These are phyloP conservation scores for Trichonephila clavata DNA, from an alignment of 1,140 invertebrate genomes.

Conservation along the genomic window DNA sequence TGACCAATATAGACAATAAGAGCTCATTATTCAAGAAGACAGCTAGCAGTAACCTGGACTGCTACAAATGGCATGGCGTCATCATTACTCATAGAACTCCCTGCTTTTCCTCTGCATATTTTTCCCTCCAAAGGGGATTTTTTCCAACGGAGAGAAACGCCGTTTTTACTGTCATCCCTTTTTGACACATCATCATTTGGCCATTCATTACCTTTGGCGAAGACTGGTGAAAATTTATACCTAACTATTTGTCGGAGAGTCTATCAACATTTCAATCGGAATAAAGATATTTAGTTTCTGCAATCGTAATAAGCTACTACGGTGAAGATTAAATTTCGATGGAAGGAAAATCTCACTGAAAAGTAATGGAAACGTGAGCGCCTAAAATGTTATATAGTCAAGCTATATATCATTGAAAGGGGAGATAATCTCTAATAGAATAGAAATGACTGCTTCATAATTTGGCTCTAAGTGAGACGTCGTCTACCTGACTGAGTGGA, in stretches of 20 bases:
- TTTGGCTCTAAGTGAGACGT: too few relatives aligned
- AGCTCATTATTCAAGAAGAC: slow-evolving; percentile 72
- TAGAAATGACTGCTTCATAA: too few relatives aligned
- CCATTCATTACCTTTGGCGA: slow-evolving; percentile 52
- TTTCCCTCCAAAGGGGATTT: neutral
- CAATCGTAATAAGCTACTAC: slow-evolving; percentile 25
- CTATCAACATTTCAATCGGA: slow-evolving; percentile 42
- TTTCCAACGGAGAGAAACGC: slow-evolving; percentile 26
- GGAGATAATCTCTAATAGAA: neutral
- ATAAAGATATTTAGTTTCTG: slow-evolving; percentile 46
- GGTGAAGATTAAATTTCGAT: slow-evolving; percentile 16
- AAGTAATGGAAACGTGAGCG: neutral
- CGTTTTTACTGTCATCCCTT: slow-evolving; percentile 71
- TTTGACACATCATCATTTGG: slow-evolving; percentile 75
- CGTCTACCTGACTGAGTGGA: too few relatives aligned
- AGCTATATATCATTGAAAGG: neutral
- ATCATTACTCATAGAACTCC: slow-evolving; percentile 62
- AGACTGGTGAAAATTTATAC: slow-evolving; percentile 67
- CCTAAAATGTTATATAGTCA: slow-evolving; percentile 25
- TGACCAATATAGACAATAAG: slow-evolving; percentile 72
- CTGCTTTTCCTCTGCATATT: slow-evolving; percentile 27
- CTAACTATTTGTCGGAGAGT: slow-evolving; percentile 46
- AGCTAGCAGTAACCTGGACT: slow-evolving; percentile 60
- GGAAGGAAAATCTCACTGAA: neutral
- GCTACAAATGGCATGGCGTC: slow-evolving; percentile 68